Evolutionary conservation across 2,888 invertebrate genomes (phyloP), one percentile per base, ranked within the genome.

Genomic region (Mesoligia furuncula): DNA sequence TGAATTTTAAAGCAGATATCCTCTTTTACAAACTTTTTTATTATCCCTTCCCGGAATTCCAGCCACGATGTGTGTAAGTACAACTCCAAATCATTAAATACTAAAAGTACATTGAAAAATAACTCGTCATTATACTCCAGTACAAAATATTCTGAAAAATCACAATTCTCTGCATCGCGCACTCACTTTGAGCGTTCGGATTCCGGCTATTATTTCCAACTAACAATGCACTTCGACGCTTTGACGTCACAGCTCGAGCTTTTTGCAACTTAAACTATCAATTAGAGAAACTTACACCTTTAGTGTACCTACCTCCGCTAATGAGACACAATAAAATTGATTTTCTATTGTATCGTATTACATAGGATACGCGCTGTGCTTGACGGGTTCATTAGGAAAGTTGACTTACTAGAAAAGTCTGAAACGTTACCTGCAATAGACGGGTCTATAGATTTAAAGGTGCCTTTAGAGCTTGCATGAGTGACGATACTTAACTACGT

Each of bases 231-330:
- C 27, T 45, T 62, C 24, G 17, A 65, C n/a, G 48, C 78, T 87
- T 86, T 80, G 76, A 78, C 57, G 36, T 45, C 65, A 48, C 48
- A 72, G 39, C 61, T 78, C 64, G 67, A 75, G 39, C 42, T 48
- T 73, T 87, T 79, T 76, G 77, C 68, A 67, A 79, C 78, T 66
- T 69, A 73, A 61, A 79, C 85, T 84, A 75, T 69, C 84, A 84
- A 75, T 84, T 74, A 77, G 71, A 36, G 6, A 17, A n/a, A 36
- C 15, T 59, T 36, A 64, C 17, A 66, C 69, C 17, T 73, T 39
- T 31, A 48, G 15, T 42, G 27, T 65, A 20, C 27, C 27, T 36
- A 36, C 6, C 36, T 36, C 36, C 36, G 36, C 36, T 36, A 36
- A 36, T 36, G 36, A 36, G 36, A 36, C 36, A 36, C 36, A 36